Evolutionary conservation across 2,888 invertebrate species (phyloP), one percentile per base, ranked within the genome.

Genomic region (Acanthococcus lagerstroemiae): DNA sequence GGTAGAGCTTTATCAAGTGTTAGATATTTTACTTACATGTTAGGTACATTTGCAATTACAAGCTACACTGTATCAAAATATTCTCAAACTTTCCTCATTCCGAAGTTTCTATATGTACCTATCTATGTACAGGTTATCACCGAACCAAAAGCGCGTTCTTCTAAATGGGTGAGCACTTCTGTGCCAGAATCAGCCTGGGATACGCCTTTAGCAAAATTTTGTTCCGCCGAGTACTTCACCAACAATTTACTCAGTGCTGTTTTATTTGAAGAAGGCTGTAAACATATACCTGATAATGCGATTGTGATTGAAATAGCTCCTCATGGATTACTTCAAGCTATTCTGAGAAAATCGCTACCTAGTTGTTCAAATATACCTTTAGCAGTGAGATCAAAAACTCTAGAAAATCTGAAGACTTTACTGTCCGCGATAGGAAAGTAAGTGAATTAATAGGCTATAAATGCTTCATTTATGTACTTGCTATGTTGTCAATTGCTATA

Each of bases 351-450:
- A 60, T 79, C 81, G 1, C 74, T 83, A n/a, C 75, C 78, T 37
- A 77, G 77, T 12, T 78, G 78, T 68, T 74, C 76, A 24, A 88
- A 89, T 73, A 79, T 92, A 46, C 81, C 89, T 0, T 78, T 94
- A 1, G 90, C 90, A 58, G 84, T 87, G 74, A 81, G 83, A 67
- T 67, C 52, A 6, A 76, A 77, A 45, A 77, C 79, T 68, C 52
- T 55, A 46, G 74, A 75, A 3, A 70, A 71, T 26, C 77, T 82
- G 0, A 80, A 82, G 69, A 80, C 82, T 19, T 74, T 87, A 44
- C 75, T 85, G 22, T 79, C 79, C 30, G 83, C 83, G 26, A 72
- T 87, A 55, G 87, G 87, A 72, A 83, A 83, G 84, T 84, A 73
- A 79, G 76, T 73, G 37, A 30, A 30, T 30, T 30, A 30, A 30